Evolutionary conservation across 2,797 vertebrate genomes (phyloP).

Genomic region (Sebastes elongatus): DNA sequence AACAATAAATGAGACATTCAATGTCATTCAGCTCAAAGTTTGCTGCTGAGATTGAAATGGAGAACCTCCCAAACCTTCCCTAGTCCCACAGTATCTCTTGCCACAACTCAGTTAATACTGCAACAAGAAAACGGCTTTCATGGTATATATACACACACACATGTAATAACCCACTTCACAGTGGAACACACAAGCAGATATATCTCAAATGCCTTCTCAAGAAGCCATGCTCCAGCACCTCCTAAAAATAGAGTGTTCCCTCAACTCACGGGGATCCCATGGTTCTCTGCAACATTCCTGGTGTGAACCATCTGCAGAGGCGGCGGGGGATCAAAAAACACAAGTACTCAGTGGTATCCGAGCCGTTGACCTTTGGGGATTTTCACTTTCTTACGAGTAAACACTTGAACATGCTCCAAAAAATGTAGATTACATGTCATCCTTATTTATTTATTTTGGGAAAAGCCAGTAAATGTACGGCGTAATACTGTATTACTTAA

Average conservation of each 20-base stretch:
- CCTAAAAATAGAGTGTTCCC: constrained; percentile 77
- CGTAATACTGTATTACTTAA: background rate
- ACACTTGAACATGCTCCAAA: background rate
- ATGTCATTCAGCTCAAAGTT: background rate
- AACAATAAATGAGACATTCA: background rate
- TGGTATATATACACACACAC: background rate
- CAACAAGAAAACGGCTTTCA: background rate
- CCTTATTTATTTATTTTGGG: background rate
- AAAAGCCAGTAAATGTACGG: background rate
- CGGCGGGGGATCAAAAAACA: constrained; percentile 37
- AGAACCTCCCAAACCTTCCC: background rate
- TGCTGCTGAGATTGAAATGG: background rate
- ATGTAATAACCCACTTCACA: background rate
- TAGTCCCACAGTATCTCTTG: background rate
- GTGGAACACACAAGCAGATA: constrained; percentile 26
- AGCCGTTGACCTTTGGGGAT: constrained; percentile 52
- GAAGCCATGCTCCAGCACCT: constrained; percentile 26
- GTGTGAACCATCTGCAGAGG: constrained; percentile 61
- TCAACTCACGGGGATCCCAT: constrained; percentile 67
- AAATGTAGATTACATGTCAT: background rate
- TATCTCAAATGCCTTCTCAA: constrained; percentile 58
- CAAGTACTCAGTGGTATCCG: constrained; percentile 6
- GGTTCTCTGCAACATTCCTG: constrained; percentile 71
- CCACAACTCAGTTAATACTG: background rate
- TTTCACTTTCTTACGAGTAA: constrained; percentile 21